Conservation (phyloP, 2,113 vertebrate genomes). For the Cryptomyrus ogoouensis region DNA sequence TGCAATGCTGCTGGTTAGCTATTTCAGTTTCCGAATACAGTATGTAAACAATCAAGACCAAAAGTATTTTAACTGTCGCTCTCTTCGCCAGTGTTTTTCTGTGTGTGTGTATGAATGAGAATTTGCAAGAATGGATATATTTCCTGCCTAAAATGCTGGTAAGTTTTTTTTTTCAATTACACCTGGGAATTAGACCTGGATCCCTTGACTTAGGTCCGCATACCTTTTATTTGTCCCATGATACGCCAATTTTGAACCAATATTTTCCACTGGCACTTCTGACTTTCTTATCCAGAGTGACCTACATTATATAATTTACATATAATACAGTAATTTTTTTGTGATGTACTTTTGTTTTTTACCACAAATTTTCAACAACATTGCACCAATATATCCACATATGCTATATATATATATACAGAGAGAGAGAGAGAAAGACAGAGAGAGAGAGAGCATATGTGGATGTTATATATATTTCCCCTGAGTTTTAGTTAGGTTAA, state of each 20-base stretch:
- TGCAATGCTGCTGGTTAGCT: not conserved
- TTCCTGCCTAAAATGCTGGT: not conserved
- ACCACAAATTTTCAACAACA: not conserved
- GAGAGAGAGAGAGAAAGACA: no score
- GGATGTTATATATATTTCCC: not conserved
- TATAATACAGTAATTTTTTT: not conserved
- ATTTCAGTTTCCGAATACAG: not conserved
- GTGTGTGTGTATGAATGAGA: not conserved
- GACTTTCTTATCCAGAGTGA: not conserved
- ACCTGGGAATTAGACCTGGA: not conserved
- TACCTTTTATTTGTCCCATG: not conserved
- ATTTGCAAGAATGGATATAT: not conserved
- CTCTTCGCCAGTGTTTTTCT: not conserved
- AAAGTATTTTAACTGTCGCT: not conserved
- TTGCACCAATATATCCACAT: no score
- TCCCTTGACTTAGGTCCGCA: not conserved
- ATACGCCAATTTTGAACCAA: not conserved
- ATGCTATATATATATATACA: no score
- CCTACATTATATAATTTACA: not conserved
- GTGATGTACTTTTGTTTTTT: not conserved
- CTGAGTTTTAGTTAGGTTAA: not conserved
- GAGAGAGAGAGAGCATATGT: not conserved
- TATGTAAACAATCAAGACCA: slow-evolving; percentile 9
- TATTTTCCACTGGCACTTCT: not conserved
- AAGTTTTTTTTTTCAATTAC: not conserved